Percentiles rank a stretch among this genome's conserved stretches.
These are phyloP conservation scores for Drosophila lini DNA, from an alignment of 1,140 invertebrate genomes.

Conservation along the genomic window DNA sequence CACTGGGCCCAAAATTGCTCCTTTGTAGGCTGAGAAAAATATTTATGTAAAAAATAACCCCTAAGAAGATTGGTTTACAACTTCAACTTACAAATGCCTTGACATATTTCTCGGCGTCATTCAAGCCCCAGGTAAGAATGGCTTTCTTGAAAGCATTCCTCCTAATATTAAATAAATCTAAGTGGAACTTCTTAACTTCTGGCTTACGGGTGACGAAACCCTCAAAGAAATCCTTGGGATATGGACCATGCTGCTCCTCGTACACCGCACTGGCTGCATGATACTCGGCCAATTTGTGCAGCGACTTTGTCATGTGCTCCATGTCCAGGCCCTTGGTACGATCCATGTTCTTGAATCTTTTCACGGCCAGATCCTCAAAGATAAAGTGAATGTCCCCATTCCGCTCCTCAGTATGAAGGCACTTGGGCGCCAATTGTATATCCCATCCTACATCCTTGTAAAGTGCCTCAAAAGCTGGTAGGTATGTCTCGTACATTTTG, in stretches of 20 bases:
- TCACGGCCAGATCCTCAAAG: constrained; percentile 59
- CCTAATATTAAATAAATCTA: constrained; percentile 20
- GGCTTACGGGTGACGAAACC: constrained; percentile 48
- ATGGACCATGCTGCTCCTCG: constrained; percentile 56
- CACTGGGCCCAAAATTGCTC: constrained; percentile 57
- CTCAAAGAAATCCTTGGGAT: constrained; percentile 52
- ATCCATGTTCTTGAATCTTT: constrained; percentile 72
- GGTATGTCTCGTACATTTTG: constrained; percentile 51
- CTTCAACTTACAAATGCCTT: constrained; percentile 62
- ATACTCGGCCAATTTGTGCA: constrained; percentile 85
- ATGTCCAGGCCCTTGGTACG: constrained; percentile 86
- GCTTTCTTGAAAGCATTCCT: constrained; percentile 49
- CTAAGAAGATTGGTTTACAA: background rate
- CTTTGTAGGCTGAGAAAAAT: constrained; percentile 50
- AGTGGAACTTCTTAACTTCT: constrained; percentile 12
- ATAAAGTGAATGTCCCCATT: constrained; percentile 60
- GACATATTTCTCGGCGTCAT: constrained; percentile 60
- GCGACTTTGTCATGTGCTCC: constrained; percentile 84
- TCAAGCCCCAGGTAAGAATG: constrained; percentile 62
- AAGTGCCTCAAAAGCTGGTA: constrained; percentile 56
- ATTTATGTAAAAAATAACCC: background rate
- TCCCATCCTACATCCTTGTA: constrained; percentile 56
- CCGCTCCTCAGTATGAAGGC: constrained; percentile 50
- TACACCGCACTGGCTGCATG: constrained; percentile 85
- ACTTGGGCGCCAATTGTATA: constrained; percentile 62